Percentiles rank a stretch among this genome's conserved stretches.
phyloP scores from a whole-genome alignment of 2,113 vertebrate species.

The Scalopus aquaticus region DNA sequence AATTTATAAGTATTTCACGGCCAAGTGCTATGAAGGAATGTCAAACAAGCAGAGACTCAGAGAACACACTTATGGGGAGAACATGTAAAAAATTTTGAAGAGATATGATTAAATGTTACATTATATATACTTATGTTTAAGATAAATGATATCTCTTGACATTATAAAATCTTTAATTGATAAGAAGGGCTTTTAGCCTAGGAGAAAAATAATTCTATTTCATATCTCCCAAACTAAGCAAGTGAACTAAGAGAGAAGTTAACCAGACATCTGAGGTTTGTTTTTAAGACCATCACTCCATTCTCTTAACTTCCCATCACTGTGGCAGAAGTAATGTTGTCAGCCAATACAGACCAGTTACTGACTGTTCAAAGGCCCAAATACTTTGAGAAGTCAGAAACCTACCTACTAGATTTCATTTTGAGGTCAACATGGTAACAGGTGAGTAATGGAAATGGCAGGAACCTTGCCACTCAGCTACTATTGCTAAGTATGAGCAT shows the following conservation, averaged over 20 bases:
- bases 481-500: background rate
- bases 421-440: background rate
- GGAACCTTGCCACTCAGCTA: background rate
- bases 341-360: background rate
- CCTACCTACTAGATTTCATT: background rate
- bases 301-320: background rate
- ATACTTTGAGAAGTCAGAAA: background rate
- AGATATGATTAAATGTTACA: background rate
- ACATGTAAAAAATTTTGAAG: constrained; percentile 3
- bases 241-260: background rate
- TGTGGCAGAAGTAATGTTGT: background rate
- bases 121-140: background rate
- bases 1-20: background rate
- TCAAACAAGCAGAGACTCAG: constrained; percentile 10
- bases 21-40: constrained; percentile 3
- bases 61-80: background rate
- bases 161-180: constrained; percentile 26
- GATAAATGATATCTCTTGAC: background rate
- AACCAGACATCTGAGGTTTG: background rate
- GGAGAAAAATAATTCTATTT: background rate
- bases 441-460: background rate
- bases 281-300: background rate
- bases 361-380: background rate
- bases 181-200: background rate
- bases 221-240: background rate